Evolutionary conservation across 2,888 invertebrate genomes (phyloP).

Genomic region (Xylocampa areola): DNA sequence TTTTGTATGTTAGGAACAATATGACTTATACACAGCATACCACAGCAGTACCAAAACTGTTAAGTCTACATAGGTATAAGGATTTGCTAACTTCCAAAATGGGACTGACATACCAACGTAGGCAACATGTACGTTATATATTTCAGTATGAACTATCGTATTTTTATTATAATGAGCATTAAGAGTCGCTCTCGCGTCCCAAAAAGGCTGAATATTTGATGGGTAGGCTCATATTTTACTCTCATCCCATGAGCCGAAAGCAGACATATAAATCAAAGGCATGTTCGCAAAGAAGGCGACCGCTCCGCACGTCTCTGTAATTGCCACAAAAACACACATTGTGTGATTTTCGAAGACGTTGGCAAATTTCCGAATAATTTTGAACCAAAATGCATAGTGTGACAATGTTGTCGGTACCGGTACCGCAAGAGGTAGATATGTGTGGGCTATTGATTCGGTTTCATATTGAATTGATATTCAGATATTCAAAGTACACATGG

Average conservation of each 20-base stretch:
- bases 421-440: slow-evolving; percentile 7
- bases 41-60: slow-evolving; percentile 58
- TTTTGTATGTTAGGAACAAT: too few relatives aligned
- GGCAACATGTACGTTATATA: slow-evolving; percentile 68
- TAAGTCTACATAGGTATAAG: slow-evolving; percentile 34
- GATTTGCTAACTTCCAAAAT: slow-evolving; percentile 72
- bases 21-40: too few relatives aligned
- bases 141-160: slow-evolving; percentile 84
- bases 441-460: slow-evolving; percentile 9
- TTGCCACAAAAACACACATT: slow-evolving; percentile 87
- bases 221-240: slow-evolving; percentile 86
- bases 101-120: slow-evolving; percentile 69
- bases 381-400: slow-evolving; percentile 45
- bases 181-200: slow-evolving; percentile 78
- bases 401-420: slow-evolving; percentile 26
- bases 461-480: slow-evolving; percentile 20
- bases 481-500: slow-evolving; percentile 17
- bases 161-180: slow-evolving; percentile 88
- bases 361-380: slow-evolving; percentile 87
- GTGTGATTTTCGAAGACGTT: slow-evolving; percentile 85
- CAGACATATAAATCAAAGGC: slow-evolving; percentile 87
- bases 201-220: slow-evolving; percentile 87
- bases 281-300: slow-evolving; percentile 81
- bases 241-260: slow-evolving; percentile 75
- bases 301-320: slow-evolving; percentile 84